Percentiles rank a stretch among this genome's conserved stretches.
These are phyloP conservation scores for Eciton burchellii DNA, from an alignment of 1,140 invertebrate genomes.

Conservation along the genomic window DNA sequence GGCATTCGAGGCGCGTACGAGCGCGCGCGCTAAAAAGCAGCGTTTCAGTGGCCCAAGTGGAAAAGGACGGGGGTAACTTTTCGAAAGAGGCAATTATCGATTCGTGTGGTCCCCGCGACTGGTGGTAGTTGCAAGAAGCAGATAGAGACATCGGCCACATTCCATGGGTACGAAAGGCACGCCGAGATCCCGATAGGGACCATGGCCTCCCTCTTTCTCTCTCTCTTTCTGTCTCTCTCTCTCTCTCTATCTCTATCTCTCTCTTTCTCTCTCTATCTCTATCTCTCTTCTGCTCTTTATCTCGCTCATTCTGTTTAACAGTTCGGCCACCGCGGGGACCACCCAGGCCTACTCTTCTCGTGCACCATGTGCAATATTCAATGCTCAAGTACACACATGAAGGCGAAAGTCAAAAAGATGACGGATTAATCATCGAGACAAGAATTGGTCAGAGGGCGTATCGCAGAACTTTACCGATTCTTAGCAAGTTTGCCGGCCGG, in stretches of 20 bases:
- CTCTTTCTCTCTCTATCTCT: slow-evolving; percentile 62
- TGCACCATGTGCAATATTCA: slow-evolving; percentile 73
- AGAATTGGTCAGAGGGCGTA: slow-evolving; percentile 20
- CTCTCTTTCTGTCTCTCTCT: slow-evolving; percentile 65
- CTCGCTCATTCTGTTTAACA: slow-evolving; percentile 79
- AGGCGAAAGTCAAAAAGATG: slow-evolving; percentile 50
- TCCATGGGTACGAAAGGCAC: slow-evolving; percentile 82
- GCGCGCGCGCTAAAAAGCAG: slow-evolving; percentile 79
- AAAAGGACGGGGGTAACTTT: slow-evolving; percentile 83
- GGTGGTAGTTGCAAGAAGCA: slow-evolving; percentile 77
- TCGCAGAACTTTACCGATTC: neutral
- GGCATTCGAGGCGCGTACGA: slow-evolving; percentile 77
- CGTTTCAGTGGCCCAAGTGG: slow-evolving; percentile 78
- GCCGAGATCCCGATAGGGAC: slow-evolving; percentile 72
- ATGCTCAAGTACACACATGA: slow-evolving; percentile 61
- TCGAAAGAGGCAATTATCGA: slow-evolving; percentile 84
- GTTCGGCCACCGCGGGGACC: slow-evolving; percentile 79
- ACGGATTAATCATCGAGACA: slow-evolving; percentile 11
- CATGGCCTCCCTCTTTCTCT: slow-evolving; percentile 63
- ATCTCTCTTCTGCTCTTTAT: slow-evolving; percentile 37
- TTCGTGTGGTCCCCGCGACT: slow-evolving; percentile 83
- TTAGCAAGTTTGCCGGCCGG: neutral
- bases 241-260: slow-evolving; percentile 71
- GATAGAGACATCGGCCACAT: slow-evolving; percentile 86
- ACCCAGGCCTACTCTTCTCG: slow-evolving; percentile 75